These are phyloP conservation scores for Amazona finschi DNA, from an alignment of 2,797 vertebrate species.

Conservation along the genomic window DNA sequence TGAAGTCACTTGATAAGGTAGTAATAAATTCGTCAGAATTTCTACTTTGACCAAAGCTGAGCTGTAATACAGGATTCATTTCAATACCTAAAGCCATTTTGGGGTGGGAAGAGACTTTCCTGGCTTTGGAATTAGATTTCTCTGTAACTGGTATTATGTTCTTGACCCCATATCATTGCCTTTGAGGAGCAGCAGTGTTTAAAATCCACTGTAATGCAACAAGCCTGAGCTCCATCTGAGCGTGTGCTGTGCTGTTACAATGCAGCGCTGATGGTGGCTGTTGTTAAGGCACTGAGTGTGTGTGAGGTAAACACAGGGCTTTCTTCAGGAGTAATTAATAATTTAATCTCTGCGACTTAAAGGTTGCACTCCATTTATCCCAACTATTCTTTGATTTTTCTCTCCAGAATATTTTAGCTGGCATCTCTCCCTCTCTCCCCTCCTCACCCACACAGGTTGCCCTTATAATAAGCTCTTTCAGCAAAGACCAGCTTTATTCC, in stretches of 20 bases:
- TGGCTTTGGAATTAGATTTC: constrained; percentile 51
- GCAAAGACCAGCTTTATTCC: background rate
- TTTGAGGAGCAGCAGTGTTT: constrained; percentile 45
- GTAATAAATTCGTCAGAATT: constrained; percentile 68
- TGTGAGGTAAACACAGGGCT: background rate
- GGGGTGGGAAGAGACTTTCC: constrained; percentile 33
- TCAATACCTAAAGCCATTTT: constrained; percentile 68
- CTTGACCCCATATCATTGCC: constrained; percentile 27
- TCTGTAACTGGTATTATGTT: constrained; percentile 13
- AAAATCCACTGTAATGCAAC: constrained; percentile 42
- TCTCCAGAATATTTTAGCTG: background rate
- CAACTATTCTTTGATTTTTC: constrained; percentile 20
- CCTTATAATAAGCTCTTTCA: constrained; percentile 7
- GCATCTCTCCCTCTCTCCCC: background rate
- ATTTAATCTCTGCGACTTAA: constrained; percentile 28
- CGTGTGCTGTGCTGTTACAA: background rate
- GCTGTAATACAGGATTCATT: constrained; percentile 58
- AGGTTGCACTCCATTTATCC: constrained; percentile 4
- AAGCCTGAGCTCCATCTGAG: constrained; percentile 19
- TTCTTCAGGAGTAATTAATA: constrained; percentile 36
- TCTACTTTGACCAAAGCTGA: constrained; percentile 59
- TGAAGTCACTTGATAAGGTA: constrained; percentile 62
- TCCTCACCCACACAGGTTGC: background rate
- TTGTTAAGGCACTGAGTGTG: background rate
- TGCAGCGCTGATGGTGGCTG: background rate